Conservation (phyloP, 2,113 vertebrate species). For the Apteryx mantelli region DNA sequence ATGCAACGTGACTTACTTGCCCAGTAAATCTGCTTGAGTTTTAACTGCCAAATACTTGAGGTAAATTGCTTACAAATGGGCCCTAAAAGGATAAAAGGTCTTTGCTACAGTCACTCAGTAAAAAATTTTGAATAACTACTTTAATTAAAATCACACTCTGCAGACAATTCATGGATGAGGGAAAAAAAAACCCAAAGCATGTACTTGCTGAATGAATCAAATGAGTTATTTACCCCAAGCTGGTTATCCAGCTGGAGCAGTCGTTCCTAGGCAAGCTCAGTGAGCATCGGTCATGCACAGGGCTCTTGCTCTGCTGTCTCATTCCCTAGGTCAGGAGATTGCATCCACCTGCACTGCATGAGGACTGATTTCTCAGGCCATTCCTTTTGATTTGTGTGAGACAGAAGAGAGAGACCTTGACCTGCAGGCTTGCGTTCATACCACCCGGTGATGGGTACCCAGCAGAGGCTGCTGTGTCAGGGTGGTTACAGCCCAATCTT, state of each 20-base stretch:
- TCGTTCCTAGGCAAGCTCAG: neutral
- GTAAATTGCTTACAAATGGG: neutral
- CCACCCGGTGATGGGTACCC: neutral
- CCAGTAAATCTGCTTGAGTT: neutral
- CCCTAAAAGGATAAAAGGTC: neutral
- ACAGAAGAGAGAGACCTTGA: neutral
- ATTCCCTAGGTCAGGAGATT: neutral
- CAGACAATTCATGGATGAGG: neutral
- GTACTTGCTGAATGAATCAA: neutral
- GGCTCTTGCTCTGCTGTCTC: neutral
- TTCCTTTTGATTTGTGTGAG: neutral
- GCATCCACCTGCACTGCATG: fast-evolving
- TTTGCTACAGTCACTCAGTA: neutral
- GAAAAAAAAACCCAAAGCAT: neutral
- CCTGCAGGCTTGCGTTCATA: neutral
- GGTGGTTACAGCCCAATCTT: fast-evolving
- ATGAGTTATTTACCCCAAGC: neutral
- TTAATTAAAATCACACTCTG: neutral
- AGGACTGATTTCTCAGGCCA: neutral
- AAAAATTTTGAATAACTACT: neutral
- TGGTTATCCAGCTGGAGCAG: neutral
- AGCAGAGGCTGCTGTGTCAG: neutral
- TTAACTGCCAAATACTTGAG: neutral
- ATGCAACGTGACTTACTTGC: neutral
- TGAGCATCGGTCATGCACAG: fast-evolving